Conservation (phyloP, 2,797 vertebrate genomes). For the Merluccius polli region DNA sequence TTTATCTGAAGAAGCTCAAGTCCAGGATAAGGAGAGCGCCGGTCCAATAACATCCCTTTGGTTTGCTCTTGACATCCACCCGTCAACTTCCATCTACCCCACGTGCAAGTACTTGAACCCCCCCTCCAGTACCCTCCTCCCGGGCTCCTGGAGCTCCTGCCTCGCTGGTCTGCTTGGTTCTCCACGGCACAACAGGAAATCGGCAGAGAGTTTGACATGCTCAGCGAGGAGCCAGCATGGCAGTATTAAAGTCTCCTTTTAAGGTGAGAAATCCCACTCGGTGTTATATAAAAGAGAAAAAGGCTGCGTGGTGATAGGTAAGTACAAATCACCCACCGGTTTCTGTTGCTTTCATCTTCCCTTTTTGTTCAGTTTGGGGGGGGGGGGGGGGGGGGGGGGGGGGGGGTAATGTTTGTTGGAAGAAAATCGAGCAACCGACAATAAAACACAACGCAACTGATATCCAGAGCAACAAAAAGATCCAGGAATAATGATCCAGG, state of each 20-base stretch:
- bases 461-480: conserved; percentile 19
- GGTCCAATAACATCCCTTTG: conserved; percentile 55
- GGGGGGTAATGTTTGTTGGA: conserved; percentile 12
- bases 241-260: conserved; percentile 76
- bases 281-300: conserved; percentile 65
- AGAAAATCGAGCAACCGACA: not conserved
- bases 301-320: conserved; percentile 54
- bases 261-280: conserved; percentile 76
- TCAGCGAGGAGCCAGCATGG: conserved; percentile 59
- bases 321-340: conserved; percentile 42
- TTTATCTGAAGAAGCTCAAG: conserved; percentile 49
- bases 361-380: conserved; percentile 24
- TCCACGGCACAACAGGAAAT: conserved; percentile 63
- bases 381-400: conserved; percentile 18
- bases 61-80: conserved; percentile 39
- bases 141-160: conserved; percentile 32
- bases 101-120: conserved; percentile 37
- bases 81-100: conserved; percentile 31
- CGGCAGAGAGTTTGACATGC: conserved; percentile 51
- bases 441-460: conserved; percentile 3
- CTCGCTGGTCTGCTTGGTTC: conserved; percentile 38
- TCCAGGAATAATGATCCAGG: conserved; percentile 5
- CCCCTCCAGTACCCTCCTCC: conserved; percentile 38
- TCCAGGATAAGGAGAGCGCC: conserved; percentile 44
- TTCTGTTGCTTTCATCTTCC: conserved; percentile 44